Percentiles rank a stretch among this genome's conserved stretches.
Conservation (phyloP, 2,113 vertebrate species). For the Ptilorrhoa leucosticta region DNA sequence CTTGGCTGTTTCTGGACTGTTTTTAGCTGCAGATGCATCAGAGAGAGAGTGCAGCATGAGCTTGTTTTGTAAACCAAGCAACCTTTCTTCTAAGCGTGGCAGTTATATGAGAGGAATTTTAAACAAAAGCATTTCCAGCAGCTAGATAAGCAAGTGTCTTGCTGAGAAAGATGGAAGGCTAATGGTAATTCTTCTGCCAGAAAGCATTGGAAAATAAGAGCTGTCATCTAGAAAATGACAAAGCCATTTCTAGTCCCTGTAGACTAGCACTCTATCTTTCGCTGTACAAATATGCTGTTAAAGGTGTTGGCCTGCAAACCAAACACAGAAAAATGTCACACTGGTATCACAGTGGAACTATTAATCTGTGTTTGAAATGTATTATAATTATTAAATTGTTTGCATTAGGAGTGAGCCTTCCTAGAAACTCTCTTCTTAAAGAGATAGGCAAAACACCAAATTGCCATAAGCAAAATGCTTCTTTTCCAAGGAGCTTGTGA, state of each 20-base stretch:
- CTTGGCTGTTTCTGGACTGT: neutral
- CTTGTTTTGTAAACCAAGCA: constrained; percentile 30
- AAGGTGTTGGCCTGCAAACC: constrained; percentile 58
- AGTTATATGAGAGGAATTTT: constrained; percentile 47
- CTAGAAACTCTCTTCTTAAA: neutral
- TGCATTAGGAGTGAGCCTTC: neutral
- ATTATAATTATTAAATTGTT: neutral
- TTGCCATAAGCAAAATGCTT: neutral
- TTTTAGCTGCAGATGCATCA: neutral
- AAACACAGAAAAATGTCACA: constrained; percentile 41
- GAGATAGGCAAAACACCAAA: neutral
- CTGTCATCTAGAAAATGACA: constrained; percentile 78
- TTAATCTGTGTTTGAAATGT: neutral
- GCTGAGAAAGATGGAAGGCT: constrained; percentile 67
- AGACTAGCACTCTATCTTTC: constrained; percentile 67
- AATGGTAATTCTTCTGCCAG: constrained; percentile 60
- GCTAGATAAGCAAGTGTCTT: constrained; percentile 67
- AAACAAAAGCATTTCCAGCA: constrained; percentile 67
- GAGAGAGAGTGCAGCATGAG: neutral
- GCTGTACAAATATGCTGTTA: constrained; percentile 63
- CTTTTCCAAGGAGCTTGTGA: neutral
- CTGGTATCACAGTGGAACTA: neutral
- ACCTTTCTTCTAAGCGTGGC: constrained; percentile 38
- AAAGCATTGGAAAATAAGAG: constrained; percentile 70
- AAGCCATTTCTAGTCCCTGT: constrained; percentile 69